Evolutionary conservation across 2,888 invertebrate species (phyloP).

Genomic region (Dasypogon diadema): DNA sequence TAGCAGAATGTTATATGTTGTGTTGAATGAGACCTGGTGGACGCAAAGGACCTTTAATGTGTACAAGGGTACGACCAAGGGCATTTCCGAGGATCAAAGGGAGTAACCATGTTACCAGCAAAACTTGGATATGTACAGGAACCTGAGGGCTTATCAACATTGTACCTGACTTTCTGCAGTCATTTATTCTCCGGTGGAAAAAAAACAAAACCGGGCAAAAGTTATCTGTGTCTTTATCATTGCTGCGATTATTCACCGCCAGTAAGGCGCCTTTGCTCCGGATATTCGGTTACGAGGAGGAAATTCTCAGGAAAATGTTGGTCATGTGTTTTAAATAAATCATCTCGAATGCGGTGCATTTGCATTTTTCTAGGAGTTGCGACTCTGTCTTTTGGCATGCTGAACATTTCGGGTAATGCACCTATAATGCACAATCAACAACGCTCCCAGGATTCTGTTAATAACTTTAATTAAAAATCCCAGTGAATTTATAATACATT

Average conservation of each 20-base stretch:
- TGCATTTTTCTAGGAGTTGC: conserved; percentile 6
- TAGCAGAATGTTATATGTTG: background rate
- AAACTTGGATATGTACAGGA: background rate
- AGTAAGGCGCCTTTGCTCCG: conserved; percentile 7
- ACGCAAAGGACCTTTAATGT: background rate
- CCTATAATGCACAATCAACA: too few relatives aligned
- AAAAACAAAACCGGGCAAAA: background rate
- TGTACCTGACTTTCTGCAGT: conserved; percentile 11
- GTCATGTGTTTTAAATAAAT: conserved; percentile 36
- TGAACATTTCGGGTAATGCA: too few relatives aligned
- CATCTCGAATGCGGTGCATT: background rate
- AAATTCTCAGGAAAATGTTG: conserved; percentile 33
- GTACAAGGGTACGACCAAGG: background rate
- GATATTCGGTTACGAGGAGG: conserved; percentile 15
- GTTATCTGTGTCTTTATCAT: conserved; percentile 13
- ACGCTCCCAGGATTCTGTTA: too few relatives aligned
- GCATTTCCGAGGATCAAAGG: conserved; percentile 18
- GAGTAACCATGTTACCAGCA: conserved; percentile 10
- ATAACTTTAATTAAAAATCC: too few relatives aligned
- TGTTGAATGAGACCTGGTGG: background rate
- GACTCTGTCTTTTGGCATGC: too few relatives aligned
- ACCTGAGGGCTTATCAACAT: conserved; percentile 25
- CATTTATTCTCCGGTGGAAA: conserved; percentile 4
- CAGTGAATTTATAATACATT: too few relatives aligned
- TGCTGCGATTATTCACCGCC: conserved; percentile 15